phyloP scores from a whole-genome alignment of 2,113 vertebrate genomes.

The Phoenicopterus ruber region DNA sequence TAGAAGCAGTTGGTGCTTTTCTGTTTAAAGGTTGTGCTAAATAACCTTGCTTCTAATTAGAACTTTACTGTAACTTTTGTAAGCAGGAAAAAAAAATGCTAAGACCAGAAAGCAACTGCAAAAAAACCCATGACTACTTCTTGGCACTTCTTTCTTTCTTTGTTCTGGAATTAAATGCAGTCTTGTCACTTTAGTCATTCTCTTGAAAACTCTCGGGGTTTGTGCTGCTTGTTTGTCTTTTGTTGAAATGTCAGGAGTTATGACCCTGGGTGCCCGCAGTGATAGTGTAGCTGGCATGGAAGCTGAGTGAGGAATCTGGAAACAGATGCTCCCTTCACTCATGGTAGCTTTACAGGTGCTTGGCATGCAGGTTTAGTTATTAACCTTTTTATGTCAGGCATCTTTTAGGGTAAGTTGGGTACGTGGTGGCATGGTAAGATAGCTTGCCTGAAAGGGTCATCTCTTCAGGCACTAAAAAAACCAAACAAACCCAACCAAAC shows the following conservation, averaged over 20 bases:
- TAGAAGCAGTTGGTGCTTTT: neutral
- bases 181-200: neutral
- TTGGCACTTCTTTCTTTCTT: neutral
- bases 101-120: neutral
- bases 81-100: neutral
- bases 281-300: neutral
- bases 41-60: neutral
- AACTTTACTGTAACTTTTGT: neutral
- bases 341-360: neutral
- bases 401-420: neutral
- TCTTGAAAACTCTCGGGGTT: neutral
- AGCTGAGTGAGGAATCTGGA: neutral
- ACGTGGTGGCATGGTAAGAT: neutral
- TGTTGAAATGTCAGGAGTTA: neutral
- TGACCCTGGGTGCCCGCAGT: neutral
- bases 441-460: neutral
- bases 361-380: neutral
- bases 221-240: neutral
- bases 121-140: no score
- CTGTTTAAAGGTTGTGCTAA: neutral
- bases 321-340: constrained; percentile 1
- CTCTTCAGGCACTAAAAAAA: neutral
- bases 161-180: neutral
- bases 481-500: no score
- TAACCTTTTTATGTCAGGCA: neutral